Evolutionary conservation across 2,888 invertebrate genomes (phyloP).

Genomic region (Ichneumoninae sp.): DNA sequence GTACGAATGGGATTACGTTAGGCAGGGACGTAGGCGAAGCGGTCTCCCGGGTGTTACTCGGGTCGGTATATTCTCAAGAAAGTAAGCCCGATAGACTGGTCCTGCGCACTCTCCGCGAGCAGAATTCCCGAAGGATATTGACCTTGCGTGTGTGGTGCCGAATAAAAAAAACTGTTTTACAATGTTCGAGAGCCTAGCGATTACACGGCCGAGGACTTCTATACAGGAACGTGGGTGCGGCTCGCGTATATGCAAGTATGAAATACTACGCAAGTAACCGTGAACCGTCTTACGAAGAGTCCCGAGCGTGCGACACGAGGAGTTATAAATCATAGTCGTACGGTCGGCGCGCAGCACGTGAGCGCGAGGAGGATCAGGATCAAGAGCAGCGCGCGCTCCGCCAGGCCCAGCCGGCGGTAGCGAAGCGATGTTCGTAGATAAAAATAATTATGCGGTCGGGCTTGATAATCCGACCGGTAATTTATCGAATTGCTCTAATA

Average conservation of each 20-base stretch:
- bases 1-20: conserved; percentile 18
- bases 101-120: conserved; percentile 57
- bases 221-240: conserved; percentile 15
- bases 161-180: conserved; percentile 68
- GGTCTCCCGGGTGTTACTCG: conserved; percentile 4
- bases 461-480: conserved; percentile 60
- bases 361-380: conserved; percentile 59
- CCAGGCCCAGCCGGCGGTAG: conserved; percentile 11
- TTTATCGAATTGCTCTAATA: conserved; percentile 61
- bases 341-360: conserved; percentile 54
- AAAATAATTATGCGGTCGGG: conserved; percentile 59
- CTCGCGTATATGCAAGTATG: conserved; percentile 7
- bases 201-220: conserved; percentile 34
- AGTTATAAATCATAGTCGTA: conserved; percentile 64
- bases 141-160: conserved; percentile 67
- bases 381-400: conserved; percentile 41
- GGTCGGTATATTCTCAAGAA: conserved; percentile 29
- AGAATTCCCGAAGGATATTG: conserved; percentile 77
- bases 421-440: conserved; percentile 46
- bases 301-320: conserved; percentile 55
- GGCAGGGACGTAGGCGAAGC: conserved; percentile 1
- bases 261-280: conserved; percentile 52
- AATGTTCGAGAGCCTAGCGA: conserved; percentile 32
- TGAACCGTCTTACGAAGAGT: conserved; percentile 53
- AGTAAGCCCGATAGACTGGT: conserved; percentile 46